A percentile compares a stretch with the other conserved stretches of the same genome.
phyloP scores from a whole-genome alignment of 2,113 vertebrate species.

The Ictalurus furcatus region DNA sequence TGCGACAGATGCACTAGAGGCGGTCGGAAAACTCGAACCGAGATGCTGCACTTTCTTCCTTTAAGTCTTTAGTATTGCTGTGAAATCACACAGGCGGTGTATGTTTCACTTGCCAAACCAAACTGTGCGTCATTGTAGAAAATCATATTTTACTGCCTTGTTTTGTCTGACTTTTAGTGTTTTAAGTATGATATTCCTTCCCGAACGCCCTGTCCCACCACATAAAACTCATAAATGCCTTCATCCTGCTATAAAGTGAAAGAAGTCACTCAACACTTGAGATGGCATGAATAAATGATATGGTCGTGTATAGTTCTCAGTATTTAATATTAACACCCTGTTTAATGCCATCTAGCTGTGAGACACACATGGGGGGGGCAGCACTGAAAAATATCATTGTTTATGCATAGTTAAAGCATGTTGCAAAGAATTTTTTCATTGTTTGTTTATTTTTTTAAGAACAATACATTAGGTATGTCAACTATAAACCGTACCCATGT shows the following conservation, averaged over 20 bases:
- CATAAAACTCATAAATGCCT: background rate
- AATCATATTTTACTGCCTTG: slow-evolving; percentile 12
- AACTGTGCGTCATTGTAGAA: background rate
- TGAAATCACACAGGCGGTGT: background rate
- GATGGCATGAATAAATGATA: background rate
- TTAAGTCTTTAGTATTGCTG: background rate
- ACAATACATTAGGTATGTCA: background rate
- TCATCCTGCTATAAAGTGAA: background rate
- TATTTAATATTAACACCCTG: background rate
- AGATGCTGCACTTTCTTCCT: background rate
- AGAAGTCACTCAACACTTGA: background rate
- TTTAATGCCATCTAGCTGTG: background rate
- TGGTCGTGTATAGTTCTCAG: background rate
- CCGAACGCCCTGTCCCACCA: background rate
- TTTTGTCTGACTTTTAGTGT: background rate
- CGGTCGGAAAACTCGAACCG: background rate
- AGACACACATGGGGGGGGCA: background rate
- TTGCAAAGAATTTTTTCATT: background rate
- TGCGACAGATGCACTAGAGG: background rate
- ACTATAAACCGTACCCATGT: background rate
- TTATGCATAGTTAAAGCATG: background rate
- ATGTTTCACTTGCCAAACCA: background rate
- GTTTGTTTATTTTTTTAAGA: background rate
- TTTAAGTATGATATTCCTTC: background rate
- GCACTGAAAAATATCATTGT: too few species aligned